These are phyloP conservation scores for Brachyptera putata DNA, from an alignment of 2,888 invertebrate genomes.

Conservation along the genomic window DNA sequence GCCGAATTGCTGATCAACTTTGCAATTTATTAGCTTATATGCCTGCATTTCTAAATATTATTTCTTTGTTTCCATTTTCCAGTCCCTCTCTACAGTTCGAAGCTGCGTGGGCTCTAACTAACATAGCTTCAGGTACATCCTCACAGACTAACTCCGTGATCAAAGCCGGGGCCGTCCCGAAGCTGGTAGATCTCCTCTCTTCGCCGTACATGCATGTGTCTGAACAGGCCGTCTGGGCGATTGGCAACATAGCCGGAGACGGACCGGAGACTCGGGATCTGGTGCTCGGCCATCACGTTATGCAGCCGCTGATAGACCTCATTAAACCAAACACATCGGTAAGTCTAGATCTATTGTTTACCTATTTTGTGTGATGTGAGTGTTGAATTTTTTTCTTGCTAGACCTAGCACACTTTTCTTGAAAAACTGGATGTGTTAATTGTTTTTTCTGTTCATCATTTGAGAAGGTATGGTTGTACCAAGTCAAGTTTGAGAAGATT, in stretches of 20 bases:
- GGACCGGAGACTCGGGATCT: conserved; percentile 75
- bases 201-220: conserved; percentile 66
- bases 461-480: no score
- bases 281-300: conserved; percentile 67
- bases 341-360: no score
- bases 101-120: conserved; percentile 95
- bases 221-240: conserved; percentile 95
- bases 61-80: conserved; percentile 37
- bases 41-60: neutral
- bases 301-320: conserved; percentile 65
- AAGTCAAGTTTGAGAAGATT: no score
- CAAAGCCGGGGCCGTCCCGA: conserved; percentile 78
- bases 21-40: neutral
- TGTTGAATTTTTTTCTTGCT: no score
- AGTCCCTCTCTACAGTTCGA: conserved; percentile 85
- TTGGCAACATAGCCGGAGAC: conserved; percentile 96
- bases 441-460: no score
- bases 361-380: no score
- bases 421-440: no score
- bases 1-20: neutral
- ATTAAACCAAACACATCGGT: conserved; percentile 59
- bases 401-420: no score
- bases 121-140: conserved; percentile 92
- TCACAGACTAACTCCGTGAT: conserved; percentile 88
- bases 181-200: conserved; percentile 67